Base-by-base conservation (phyloP, 2,113 vertebrate genomes). In the Chrysochloris asiatica region DNA sequence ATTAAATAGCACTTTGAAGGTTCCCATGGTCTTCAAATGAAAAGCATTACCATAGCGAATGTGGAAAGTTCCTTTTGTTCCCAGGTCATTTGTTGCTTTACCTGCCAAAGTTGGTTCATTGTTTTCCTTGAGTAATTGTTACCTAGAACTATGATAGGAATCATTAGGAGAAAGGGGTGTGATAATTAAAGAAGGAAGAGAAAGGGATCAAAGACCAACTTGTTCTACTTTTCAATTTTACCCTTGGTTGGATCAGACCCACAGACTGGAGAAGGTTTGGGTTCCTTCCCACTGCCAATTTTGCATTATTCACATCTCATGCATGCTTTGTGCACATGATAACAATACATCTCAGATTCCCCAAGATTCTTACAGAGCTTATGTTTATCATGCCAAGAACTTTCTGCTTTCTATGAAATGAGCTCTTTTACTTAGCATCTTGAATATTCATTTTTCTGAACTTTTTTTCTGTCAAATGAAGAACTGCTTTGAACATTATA, bases 321-420 rank as follows among this genome's bases (percentile, higher is more conserved):
- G 13, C 1, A 0, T 8, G 14, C 1, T 48, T 24, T 4, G 12
- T 50, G 21, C 13, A n/a, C 28, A 21, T 9, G 3, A 38, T n/a
- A 59, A 13, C 22, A 38, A 86, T 90, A 48, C 48, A 56, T 67
- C 72, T 95, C 59, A 26, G 93, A 54, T 89, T 83, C 92, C 75
- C 61, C 86, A 69, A 83, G 77, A 79, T 0, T 95, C 89, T 52
- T 83, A 86, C 71, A 13, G 77, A 95, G 75, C 79, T 94, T 94
- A 85, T 92, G 96, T 96, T 97, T 88, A 61, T 83, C 78, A 75
- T 24, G 65, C 89, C 92, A 56, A 95, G 91, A 93, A 92, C 67
- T 90, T 96, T 90, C 96, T 96, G 92, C 93, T 98, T 97, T 96
- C 96, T 93, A 92, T 93, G 96, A 97, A 96, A 97, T 88, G 91